Evolutionary conservation across 1,140 invertebrate genomes (phyloP).

Genomic region (Lethrus apterus): DNA sequence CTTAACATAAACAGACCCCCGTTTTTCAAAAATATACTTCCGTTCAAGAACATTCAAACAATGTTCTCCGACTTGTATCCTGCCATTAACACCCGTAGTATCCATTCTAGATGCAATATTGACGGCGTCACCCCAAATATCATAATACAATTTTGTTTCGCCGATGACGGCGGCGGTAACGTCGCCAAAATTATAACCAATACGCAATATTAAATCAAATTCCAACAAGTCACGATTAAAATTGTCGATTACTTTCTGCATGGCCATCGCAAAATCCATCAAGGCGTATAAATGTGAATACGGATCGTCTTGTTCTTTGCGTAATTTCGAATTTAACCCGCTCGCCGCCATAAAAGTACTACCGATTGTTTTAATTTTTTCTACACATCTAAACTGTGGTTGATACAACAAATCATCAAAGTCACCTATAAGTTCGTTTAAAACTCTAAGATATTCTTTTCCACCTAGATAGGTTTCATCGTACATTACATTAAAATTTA

Average conservation of each 20-base stretch:
- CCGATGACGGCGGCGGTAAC: conserved; percentile 95
- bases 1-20: conserved; percentile 88
- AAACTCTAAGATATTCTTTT: conserved; percentile 85
- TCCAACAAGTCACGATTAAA: conserved; percentile 84
- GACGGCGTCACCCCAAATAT: conserved; percentile 98
- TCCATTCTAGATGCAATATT: conserved; percentile 97
- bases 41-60: conserved; percentile 59
- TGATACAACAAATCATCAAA: conserved; percentile 87
- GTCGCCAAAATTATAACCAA: conserved; percentile 79
- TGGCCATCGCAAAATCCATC: conserved; percentile 80
- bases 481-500: conserved; percentile 94
- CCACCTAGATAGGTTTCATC: conserved; percentile 91
- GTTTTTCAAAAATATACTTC: conserved; percentile 68
- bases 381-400: conserved; percentile 77
- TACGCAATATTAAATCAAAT: conserved; percentile 85
- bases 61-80: conserved; percentile 78
- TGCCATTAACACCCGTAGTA: conserved; percentile 76
- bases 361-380: conserved; percentile 98
- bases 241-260: conserved; percentile 77
- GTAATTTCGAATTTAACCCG: conserved; percentile 73
- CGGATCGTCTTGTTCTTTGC: conserved; percentile 52
- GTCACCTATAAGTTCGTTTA: conserved; percentile 92
- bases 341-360: conserved; percentile 97
- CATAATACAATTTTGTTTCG: conserved; percentile 91
- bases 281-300: conserved; percentile 77